Percentiles rank a stretch among this genome's conserved stretches.
Evolutionary conservation across 1,140 invertebrate genomes (phyloP).

Genomic region (Pissodes strobi): DNA sequence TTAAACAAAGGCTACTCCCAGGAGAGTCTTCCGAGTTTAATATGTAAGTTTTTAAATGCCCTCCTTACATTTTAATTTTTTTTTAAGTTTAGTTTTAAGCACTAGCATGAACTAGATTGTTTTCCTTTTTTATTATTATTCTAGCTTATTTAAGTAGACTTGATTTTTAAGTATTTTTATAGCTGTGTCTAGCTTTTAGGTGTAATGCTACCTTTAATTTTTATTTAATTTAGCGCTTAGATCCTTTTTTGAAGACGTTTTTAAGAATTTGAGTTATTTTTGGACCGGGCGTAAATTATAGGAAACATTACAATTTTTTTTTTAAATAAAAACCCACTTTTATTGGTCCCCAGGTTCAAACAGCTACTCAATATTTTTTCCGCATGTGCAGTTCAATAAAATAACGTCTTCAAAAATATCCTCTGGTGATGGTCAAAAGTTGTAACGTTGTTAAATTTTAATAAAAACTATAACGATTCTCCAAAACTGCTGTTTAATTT

Average conservation of each 20-base stretch:
- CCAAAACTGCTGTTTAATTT: constrained; percentile 53
- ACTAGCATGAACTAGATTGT: constrained; percentile 45
- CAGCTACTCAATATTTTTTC: too few species aligned
- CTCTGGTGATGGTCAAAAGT: constrained; percentile 51
- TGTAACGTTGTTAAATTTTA: constrained; percentile 49
- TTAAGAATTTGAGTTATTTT: too few species aligned
- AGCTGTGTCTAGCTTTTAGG: constrained; percentile 32
- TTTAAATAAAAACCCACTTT: too few species aligned
- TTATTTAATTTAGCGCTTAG: constrained; percentile 39
- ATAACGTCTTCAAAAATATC: constrained; percentile 26
- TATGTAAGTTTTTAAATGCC: constrained; percentile 49
- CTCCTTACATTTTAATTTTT: constrained; percentile 26
- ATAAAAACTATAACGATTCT: constrained; percentile 54
- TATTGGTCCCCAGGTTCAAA: too few species aligned
- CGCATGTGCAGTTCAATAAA: too few species aligned
- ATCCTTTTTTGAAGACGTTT: constrained; percentile 35
- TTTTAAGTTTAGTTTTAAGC: constrained; percentile 45
- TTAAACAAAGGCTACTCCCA: constrained; percentile 46
- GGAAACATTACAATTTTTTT: too few species aligned
- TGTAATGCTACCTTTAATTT: constrained; percentile 30
- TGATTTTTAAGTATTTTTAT: constrained; percentile 40
- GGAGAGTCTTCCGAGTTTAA: constrained; percentile 52
- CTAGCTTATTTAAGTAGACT: constrained; percentile 24
- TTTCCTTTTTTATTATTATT: constrained; percentile 36
- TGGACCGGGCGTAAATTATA: too few species aligned